Percentiles rank a stretch among this genome's conserved stretches.
These are phyloP conservation scores for Calonectris borealis DNA, from an alignment of 2,113 vertebrate genomes.

Conservation along the genomic window DNA sequence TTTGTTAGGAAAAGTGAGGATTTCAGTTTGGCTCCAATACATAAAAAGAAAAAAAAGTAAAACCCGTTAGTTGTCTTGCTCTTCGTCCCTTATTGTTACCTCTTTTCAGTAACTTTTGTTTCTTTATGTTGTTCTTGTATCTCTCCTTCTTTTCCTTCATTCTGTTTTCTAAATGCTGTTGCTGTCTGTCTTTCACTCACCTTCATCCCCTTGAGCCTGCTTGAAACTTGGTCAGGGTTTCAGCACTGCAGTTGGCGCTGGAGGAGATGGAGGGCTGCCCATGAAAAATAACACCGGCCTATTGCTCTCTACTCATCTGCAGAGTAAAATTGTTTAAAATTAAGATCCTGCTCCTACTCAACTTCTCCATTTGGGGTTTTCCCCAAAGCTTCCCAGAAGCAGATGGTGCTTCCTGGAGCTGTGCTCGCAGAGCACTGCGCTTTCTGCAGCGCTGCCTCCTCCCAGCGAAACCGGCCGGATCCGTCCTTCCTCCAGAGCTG, in stretches of 20 bases:
- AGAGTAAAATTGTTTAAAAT: constrained; percentile 29
- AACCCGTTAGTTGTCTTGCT: neutral
- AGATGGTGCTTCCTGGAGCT: constrained; percentile 9
- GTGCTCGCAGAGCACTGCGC: neutral
- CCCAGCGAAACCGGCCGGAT: accelerated
- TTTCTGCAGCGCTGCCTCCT: neutral
- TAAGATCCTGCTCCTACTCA: constrained; percentile 48
- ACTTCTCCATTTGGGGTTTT: constrained; percentile 53
- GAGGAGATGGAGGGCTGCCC: neutral
- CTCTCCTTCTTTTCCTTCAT: neutral
- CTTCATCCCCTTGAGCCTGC: neutral
- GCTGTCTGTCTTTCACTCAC: neutral
- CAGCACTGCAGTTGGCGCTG: neutral
- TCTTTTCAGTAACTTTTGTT: neutral
- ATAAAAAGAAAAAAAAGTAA: neutral
- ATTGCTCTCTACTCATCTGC: constrained; percentile 15
- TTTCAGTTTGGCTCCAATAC: neutral
- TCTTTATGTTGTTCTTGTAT: neutral
- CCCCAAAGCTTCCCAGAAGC: constrained; percentile 60
- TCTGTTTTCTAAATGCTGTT: neutral
- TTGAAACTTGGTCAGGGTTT: neutral
- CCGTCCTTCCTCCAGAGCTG: neutral
- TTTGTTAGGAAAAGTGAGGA: neutral
- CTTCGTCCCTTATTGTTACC: neutral
- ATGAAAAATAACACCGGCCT: accelerated